A percentile compares a stretch with the other conserved stretches of the same genome.
phyloP scores from a whole-genome alignment of 2,888 invertebrate genomes.

The Machimus rusticus region DNA sequence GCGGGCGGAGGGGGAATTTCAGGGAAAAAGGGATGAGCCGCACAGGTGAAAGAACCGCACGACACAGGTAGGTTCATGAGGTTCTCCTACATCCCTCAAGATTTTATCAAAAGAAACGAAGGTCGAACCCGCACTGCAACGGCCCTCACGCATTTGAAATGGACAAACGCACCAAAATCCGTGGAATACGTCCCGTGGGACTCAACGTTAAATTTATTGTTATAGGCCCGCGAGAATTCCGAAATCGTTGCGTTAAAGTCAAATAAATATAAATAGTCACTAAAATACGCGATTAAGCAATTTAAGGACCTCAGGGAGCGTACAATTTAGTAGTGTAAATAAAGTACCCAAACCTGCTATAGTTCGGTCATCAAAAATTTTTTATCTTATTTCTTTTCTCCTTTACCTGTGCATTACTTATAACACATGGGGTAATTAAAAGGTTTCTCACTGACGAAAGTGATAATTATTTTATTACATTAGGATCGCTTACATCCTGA shows the following conservation, averaged over 20 bases:
- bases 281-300: not conserved
- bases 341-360: not conserved
- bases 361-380: too few relatives aligned
- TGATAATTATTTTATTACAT: too few relatives aligned
- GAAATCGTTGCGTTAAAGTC: not conserved
- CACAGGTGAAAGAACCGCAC: not conserved
- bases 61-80: not conserved
- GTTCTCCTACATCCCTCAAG: not conserved
- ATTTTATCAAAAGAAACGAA: not conserved
- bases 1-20: not conserved
- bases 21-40: not conserved
- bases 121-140: not conserved
- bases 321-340: not conserved
- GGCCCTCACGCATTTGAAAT: not conserved
- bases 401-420: too few relatives aligned
- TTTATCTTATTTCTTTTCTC: too few relatives aligned
- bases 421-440: too few relatives aligned
- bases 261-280: not conserved
- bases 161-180: not conserved
- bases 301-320: not conserved
- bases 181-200: not conserved
- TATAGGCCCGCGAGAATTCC: not conserved
- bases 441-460: too few relatives aligned
- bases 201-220: not conserved
- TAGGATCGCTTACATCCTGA: too few relatives aligned